Evolutionary conservation across 2,888 invertebrate species (phyloP), one percentile per base, ranked within the genome.

Genomic region (Chrysolina haemoptera): DNA sequence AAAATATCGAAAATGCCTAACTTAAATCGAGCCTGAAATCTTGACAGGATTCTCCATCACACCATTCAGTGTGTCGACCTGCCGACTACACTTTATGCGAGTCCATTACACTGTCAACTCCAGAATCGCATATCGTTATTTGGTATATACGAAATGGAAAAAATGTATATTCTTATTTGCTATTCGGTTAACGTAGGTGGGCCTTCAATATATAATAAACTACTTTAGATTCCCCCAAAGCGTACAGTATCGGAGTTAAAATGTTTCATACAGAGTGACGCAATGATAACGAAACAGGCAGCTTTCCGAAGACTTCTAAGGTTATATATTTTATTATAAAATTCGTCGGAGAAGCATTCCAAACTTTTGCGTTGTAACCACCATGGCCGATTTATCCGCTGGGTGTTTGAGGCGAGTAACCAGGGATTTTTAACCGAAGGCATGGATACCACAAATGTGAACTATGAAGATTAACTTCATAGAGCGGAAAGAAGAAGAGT

Each of bases 111-210:
- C 12, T 53, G 53, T 53, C 53, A 53, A 53, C 53, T 20, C 20
- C 18, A 53, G 53, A 53, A 53, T 53, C 53, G 53, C 53, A 20
- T 53, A 53, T 22, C 53, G 53, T 53, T 11, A 53, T 20, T 53
- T 53, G 10, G 18, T 53, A 53, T 53, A 53, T 53, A 11, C 53
- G 20, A 11, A 53, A 53, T 20, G 20, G 11, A 22, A 53, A 53
- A 20, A 53, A 12, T 53, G 18, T 20, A 53, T 5, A 20, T 11
- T 11, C 20, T 20, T 11, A 12, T 53, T 48, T 16, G 20, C 18
- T 12, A 53, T 53, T 53, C 20, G 11, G 20, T 9, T 20, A 20
- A 53, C 18, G 53, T 53, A 20, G 53, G 35, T 35, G 35, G 35
- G 35, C 8, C 35, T 35, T 35, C 35, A 35, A 35, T 35, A 35